Evolutionary conservation across 2,113 vertebrate species (phyloP).

Genomic region (Nycticryphes semicollaris): DNA sequence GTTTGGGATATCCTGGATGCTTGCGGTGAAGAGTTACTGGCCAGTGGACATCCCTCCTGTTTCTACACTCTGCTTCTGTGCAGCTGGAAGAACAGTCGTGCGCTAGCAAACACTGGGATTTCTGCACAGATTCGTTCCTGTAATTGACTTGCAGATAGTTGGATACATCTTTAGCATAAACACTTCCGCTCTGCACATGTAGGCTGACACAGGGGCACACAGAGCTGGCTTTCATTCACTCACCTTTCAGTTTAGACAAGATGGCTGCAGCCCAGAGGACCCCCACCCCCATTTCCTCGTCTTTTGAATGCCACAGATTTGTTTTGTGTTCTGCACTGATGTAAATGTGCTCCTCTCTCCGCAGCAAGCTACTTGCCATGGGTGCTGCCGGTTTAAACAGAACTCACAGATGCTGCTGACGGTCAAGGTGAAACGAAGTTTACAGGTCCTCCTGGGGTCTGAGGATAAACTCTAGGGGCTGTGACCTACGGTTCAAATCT

Average conservation of each 20-base stretch:
- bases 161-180: slow-evolving; percentile 44
- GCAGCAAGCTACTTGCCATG: background rate
- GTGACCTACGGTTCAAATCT: slow-evolving; percentile 1
- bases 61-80: slow-evolving; percentile 10
- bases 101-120: background rate
- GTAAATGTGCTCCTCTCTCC: slow-evolving; percentile 1
- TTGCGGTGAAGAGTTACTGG: slow-evolving; percentile 27
- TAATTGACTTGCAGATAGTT: slow-evolving; percentile 41
- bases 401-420: background rate
- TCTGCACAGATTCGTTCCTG: background rate
- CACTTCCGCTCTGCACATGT: slow-evolving; percentile 27
- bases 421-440: background rate
- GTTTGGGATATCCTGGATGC: slow-evolving; percentile 37
- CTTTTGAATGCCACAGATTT: slow-evolving; percentile 22
- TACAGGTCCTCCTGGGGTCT: slow-evolving; percentile 22
- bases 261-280: slow-evolving; percentile 47
- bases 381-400: background rate
- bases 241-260: slow-evolving; percentile 59
- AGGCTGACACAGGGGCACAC: slow-evolving; percentile 12
- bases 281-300: background rate
- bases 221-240: slow-evolving; percentile 44
- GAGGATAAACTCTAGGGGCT: slow-evolving; percentile 23
- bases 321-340: slow-evolving; percentile 42
- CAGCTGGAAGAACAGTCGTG: background rate
- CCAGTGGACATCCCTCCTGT: background rate